A percentile compares a stretch with the other conserved stretches of the same genome.
These are phyloP conservation scores for Acipenser oxyrinchus DNA, from an alignment of 2,797 vertebrate species.

Conservation along the genomic window DNA sequence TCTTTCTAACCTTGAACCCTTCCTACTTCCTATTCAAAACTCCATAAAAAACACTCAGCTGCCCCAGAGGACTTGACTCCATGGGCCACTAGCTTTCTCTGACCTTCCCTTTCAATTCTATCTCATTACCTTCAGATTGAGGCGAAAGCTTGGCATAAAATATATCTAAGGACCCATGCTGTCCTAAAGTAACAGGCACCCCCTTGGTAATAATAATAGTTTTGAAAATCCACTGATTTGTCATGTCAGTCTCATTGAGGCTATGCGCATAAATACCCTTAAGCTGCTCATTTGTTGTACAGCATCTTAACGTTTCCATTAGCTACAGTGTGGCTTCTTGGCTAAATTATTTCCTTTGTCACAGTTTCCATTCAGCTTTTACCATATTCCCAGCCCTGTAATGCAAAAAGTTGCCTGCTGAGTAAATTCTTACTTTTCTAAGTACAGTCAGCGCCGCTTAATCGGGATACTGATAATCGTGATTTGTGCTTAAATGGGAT, in stretches of 20 bases:
- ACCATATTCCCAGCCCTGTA: slow-evolving; percentile 3
- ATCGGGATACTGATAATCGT: not conserved
- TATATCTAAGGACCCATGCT: not conserved
- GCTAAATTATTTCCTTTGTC: slow-evolving; percentile 2
- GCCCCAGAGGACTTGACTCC: slow-evolving; percentile 7
- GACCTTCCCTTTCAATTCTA: slow-evolving; percentile 5
- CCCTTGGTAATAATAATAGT: not conserved
- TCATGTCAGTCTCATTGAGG: not conserved
- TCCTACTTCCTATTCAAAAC: slow-evolving; percentile 6
- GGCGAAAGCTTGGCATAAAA: not conserved
- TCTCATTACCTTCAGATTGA: not conserved
- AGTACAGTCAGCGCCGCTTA: not conserved
- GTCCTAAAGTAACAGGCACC: not conserved
- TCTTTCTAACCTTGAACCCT: slow-evolving; percentile 15
- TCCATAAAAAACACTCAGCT: slow-evolving; percentile 4
- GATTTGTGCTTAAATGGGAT: no score
- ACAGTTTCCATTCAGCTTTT: not conserved
- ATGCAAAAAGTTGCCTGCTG: not conserved
- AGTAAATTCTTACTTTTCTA: not conserved
- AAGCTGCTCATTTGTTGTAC: not conserved
- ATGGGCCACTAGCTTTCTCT: slow-evolving; percentile 7
- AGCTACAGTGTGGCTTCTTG: not conserved
- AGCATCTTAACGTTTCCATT: not conserved
- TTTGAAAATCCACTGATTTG: slow-evolving; percentile 1
- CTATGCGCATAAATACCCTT: slow-evolving; percentile 1